Percentiles rank a stretch among this genome's conserved stretches.
phyloP scores from a whole-genome alignment of 2,888 invertebrate species.

The Mayetiola destructor region DNA sequence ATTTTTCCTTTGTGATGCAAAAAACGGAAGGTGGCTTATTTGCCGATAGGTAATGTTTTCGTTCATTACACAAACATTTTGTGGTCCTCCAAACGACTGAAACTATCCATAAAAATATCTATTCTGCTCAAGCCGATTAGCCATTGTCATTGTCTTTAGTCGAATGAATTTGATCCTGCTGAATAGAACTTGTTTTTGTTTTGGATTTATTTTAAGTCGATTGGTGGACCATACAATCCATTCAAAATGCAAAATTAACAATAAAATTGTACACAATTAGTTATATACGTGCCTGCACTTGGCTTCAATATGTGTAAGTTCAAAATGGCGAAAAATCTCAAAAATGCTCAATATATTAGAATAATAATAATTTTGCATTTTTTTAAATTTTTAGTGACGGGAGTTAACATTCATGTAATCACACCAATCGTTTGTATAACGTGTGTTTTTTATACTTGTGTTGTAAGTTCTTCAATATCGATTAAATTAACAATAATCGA shows the following conservation, averaged over 20 bases:
- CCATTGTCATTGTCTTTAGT: no score
- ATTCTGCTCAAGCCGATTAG: no score
- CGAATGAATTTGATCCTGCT: no score
- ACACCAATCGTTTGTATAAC: conserved; percentile 64
- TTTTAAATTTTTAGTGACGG: conserved; percentile 48
- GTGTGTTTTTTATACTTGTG: conserved; percentile 82
- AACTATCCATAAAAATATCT: no score
- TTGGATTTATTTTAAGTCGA: conserved; percentile 66
- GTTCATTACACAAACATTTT: no score
- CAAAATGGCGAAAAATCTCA: not conserved
- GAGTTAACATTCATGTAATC: conserved; percentile 63
- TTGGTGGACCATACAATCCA: no score
- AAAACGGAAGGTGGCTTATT: no score
- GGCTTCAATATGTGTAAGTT: conserved; percentile 64
- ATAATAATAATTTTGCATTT: not conserved
- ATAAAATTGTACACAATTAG: no score
- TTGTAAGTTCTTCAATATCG: conserved; percentile 42
- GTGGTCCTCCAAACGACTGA: no score
- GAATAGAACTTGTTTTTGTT: conserved; percentile 36
- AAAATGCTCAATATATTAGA: not conserved
- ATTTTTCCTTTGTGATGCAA: no score
- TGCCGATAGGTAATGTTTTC: no score
- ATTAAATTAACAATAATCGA: not conserved
- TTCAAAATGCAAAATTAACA: no score
- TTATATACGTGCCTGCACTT: conserved; percentile 63